Base-by-base conservation (phyloP, 37 sponge, comb jelly and placozoan species). In the Chondrilla cf. caribensis region DNA sequence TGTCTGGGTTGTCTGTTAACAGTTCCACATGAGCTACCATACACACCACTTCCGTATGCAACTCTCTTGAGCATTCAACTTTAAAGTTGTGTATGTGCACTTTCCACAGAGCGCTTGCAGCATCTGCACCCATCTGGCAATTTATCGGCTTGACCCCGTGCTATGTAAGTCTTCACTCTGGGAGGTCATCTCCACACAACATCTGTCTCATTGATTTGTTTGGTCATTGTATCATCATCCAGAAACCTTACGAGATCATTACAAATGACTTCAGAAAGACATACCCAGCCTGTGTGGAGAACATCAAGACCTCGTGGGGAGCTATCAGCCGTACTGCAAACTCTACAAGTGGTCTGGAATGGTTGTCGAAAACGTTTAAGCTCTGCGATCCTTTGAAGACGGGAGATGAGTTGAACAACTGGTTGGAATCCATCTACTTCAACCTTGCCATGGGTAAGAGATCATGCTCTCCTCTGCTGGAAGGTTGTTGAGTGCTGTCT, bases 111-210 rank as follows among this genome's bases (percentile, higher is more conserved):
- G 58, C 92, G 5, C 58, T 88, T 21, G 96, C 99, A 28, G 96
- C 99, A 2, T 94, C 94, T 0, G 99, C 99, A 37, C 99, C 99
- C 17, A 90, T 98, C 7, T 94, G 87, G 87, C 85, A 79, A 58
- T 92, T 92, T 76, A 18, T 60, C 73, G 78, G 41, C 22, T 54
- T 92, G 22, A 82, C 90, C 4, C 75, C 77, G 15, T 94, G 94
- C 41, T 47, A 79, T 67, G 90, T 91, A 58, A 66, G 91, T 19
- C 51, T 47, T 47, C 29, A 62, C 18, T 62, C 15, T 6, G 22
- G 6, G 25, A 28, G 64, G 25, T 62, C n/a, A n/a, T n/a, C n/a
- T n/a, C n/a, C n/a, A n/a, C n/a, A n/a, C n/a, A n/a, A n/a, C n/a
- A n/a, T n/a, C n/a, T n/a, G n/a, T n/a, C n/a, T n/a, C n/a, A n/a